Percentiles rank a stretch among this genome's conserved stretches.
phyloP scores from a whole-genome alignment of 2,113 vertebrate genomes.

The Sula dactylatra region DNA sequence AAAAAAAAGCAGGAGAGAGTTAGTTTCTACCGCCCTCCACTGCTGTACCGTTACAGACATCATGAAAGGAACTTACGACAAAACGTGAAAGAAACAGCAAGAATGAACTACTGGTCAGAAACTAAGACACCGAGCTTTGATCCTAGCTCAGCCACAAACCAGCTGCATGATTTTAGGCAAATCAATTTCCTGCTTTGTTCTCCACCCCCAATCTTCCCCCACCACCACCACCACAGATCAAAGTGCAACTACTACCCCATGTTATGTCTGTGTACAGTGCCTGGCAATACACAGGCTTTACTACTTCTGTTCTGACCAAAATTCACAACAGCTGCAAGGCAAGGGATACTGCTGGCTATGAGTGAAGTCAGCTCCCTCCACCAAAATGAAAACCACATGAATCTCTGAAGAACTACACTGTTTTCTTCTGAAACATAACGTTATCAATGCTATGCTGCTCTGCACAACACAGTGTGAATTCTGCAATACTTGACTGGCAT shows the following conservation, averaged over 20 bases:
- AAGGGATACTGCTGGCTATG: background rate
- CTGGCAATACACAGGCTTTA: background rate
- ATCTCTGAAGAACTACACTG: background rate
- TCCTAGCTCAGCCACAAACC: background rate
- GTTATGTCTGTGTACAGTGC: background rate
- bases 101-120: background rate
- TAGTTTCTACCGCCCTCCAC: background rate
- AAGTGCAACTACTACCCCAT: background rate
- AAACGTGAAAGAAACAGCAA: background rate
- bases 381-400: background rate
- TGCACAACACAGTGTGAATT: background rate
- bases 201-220: background rate
- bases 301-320: background rate
- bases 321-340: background rate
- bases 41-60: background rate
- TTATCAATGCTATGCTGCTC: rapidly evolving
- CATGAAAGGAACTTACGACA: background rate
- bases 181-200: background rate
- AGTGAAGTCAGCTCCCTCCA: background rate
- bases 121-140: background rate
- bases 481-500: background rate
- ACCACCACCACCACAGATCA: background rate
- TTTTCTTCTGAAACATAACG: background rate
- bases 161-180: background rate
- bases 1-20: background rate